Base-by-base conservation (phyloP, 2,888 invertebrate species). In the Chrysina gloriosa region DNA sequence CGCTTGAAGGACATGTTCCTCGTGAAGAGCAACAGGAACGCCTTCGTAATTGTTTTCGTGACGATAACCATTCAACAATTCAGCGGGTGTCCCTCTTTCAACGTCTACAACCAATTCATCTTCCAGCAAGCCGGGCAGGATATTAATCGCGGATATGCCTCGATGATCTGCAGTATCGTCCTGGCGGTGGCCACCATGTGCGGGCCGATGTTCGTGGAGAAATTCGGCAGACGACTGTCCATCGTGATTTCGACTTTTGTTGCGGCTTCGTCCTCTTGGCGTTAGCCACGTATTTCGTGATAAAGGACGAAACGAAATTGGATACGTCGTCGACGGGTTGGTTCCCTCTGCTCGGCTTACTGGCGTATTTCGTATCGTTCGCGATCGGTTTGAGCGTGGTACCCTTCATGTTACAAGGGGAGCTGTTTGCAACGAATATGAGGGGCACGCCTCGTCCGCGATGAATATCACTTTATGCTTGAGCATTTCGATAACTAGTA, bases 91-190 rank as follows among this genome's bases (percentile, higher is more conserved):
- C 71, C 77, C 0, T 78, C 79, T 1, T 77, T 80, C 54, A 72
- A 72, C 6, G 65, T 76, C 19, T 80, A 81, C 61, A 71, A 76
- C 2, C 80, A 80, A 58, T 73, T 71, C 29, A 77, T 82, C 54
- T 82, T 82, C 65, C 72, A 76, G 52, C 75, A 78, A 74, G 77
- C 80, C 3, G 81, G 80, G 19, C 78, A 78, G 6, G 71, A 76
- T 54, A 67, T 82, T 1, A 76, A 76, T 1, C 74, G 79, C 7
- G 77, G 74, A 64, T 70, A 73, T 5, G 78, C 79, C 1, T 73
- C 80, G 1, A 80, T 80, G 36, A 75, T 80, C 7, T 77, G 76
- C 23, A 74, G 74, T 2, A 58, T 74, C 1, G 48, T 70, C 5
- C 69, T 74, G 34, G 52, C 70, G 1, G 11, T 71, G 2, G 52